Evolutionary conservation across 2,797 vertebrate species (phyloP), one percentile per base, ranked within the genome.

Genomic region (Clarias laeviceps): DNA sequence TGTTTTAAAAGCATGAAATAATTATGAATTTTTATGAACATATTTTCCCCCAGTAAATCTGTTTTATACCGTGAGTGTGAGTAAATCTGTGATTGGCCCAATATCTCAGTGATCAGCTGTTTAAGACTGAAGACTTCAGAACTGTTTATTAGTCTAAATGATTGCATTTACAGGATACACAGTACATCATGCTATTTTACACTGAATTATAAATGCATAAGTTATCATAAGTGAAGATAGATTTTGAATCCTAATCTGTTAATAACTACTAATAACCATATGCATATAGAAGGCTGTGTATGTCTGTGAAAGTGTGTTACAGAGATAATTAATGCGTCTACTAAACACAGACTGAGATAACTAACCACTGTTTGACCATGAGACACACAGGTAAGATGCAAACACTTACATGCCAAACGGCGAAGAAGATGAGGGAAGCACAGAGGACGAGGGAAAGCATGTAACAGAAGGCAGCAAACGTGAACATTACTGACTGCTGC

Each of bases 401-500:
- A 57, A 82, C 74, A 96, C 95, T 96, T 91, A 96, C 95, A 80
- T 96, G 95, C 95, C 95, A 96, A 91, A 96, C 95, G 79, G 94
- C 95, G 85, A 96, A 96, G 93, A 96, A 96, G 92, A 96, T 96
- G 68, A 96, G 94, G 50, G 95, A 95, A 69, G 95, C 95, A 1
- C 95, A 96, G 89, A 96, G 95, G 87, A 96, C 95, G 91, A 96
- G 92, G 78, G 95, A 95, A 89, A 96, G 94, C 95, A 96, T 95
- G 91, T 96, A 96, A 92, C 95, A 96, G 90, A 96, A 96, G 92
- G 95, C 95, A 93, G 95, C 95, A 90, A 96, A 96, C 90, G 95
- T 95, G 92, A 96, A 96, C 94, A 96, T 96, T 87, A 91, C 94
- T 91, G 89, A 91, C 91, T 80, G 87, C 90, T 66, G 89, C 90